These are phyloP conservation scores for Anticlea derivata DNA, from an alignment of 2,888 invertebrate species.

Conservation along the genomic window DNA sequence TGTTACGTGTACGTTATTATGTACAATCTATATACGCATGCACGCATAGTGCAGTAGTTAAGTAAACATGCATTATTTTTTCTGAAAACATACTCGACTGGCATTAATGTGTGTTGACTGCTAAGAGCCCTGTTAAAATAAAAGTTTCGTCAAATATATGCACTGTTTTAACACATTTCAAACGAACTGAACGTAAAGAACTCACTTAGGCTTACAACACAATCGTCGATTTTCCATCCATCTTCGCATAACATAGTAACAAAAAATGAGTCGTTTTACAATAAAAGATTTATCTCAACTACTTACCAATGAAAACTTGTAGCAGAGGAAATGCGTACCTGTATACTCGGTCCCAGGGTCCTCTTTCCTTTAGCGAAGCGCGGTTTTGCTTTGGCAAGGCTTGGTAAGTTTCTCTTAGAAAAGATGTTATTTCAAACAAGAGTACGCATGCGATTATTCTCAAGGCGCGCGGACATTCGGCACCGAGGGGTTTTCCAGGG, in stretches of 20 bases:
- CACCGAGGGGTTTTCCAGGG: constrained; percentile 86
- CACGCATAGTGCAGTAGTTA: constrained; percentile 76
- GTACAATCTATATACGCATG: constrained; percentile 77
- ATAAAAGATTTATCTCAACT: constrained; percentile 60
- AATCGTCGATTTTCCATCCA: constrained; percentile 83
- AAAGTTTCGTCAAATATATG: constrained; percentile 78
- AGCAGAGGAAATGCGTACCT: constrained; percentile 73
- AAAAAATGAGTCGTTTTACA: constrained; percentile 74
- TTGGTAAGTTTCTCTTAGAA: constrained; percentile 97
- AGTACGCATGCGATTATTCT: constrained; percentile 96
- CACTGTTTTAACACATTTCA: constrained; percentile 70
- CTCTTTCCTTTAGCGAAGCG: constrained; percentile 89
- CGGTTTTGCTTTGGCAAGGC: constrained; percentile 90
- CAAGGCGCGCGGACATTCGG: constrained; percentile 94
- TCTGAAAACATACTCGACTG: constrained; percentile 82
- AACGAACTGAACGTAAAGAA: constrained; percentile 76
- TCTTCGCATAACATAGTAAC: constrained; percentile 80
- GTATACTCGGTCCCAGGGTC: constrained; percentile 93
- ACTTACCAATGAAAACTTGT: constrained; percentile 66
- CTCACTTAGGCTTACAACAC: constrained; percentile 83
- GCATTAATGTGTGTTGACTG: constrained; percentile 84
- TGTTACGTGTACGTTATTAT: constrained; percentile 64
- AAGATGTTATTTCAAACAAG: constrained; percentile 98
- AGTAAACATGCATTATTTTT: constrained; percentile 79
- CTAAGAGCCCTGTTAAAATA: constrained; percentile 84